Evolutionary conservation across 2,797 vertebrate genomes (phyloP), one percentile per base, ranked within the genome.

Genomic region (Vespertilio murinus): DNA sequence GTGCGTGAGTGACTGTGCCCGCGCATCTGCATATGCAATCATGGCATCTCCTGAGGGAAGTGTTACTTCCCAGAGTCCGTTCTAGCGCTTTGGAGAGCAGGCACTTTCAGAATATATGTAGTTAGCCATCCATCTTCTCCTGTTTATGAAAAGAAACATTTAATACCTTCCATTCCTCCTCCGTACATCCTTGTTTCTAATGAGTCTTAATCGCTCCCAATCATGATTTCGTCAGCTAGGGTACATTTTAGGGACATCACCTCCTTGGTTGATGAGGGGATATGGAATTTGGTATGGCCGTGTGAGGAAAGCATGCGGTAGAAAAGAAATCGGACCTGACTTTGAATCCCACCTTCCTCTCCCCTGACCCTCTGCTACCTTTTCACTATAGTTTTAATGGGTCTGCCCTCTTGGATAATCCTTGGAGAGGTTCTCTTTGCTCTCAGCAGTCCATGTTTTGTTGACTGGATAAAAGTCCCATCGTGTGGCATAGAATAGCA

Each of bases 91-190:
- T 71, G 61, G 54, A 49, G 79, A 54, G 59, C 33, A 89, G 65
- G 74, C 33, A 69, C 6, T 73, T 49, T n/a, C 23, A 81, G 69
- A 67, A 74, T 73, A 38, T 10, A 45, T 10, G 40, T 47, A 74
- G 42, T n/a, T 28, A 33, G n/a, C 38, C 9, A 64, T 6, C 80
- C 22, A 64, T 84, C 82, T 70, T 56, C 42, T 77, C 17, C 74
- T 81, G 71, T 38, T 84, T 70, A 54, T n/a, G 65, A 79, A 65
- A 82, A 82, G 22, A 78, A 84, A 77, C 40, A 67, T 20, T 67
- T 40, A 67, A 40, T 83, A 11, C 23, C 14, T 85, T 89, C 80
- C 82, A 71, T 74, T 20, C 7, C 2, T 65, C 20, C 25, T 40
- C 47, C 16, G 45, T 40, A 81, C 70, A 70, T 42, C 88, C 64